Evolutionary conservation across 1,140 invertebrate genomes (phyloP), one percentile per base, ranked within the genome.

Genomic region (Drosophila tani): DNA sequence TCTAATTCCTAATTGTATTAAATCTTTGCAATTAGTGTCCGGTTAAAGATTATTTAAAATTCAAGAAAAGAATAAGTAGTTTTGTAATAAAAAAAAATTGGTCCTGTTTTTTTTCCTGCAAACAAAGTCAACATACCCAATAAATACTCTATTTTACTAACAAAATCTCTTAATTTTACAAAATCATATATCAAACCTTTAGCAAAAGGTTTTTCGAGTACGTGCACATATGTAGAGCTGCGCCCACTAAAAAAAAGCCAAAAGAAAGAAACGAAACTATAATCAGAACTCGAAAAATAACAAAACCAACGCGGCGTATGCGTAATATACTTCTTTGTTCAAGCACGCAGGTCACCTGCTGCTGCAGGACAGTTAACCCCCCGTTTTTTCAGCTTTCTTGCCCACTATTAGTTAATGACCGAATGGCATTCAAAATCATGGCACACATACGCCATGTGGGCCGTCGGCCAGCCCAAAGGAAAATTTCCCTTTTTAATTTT

Each of bases 391-490:
- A 19, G 0, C n/a, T 40, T 11, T 27, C 12, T 19, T 7, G 2
- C 12, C 19, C 19, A 63, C 45, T 59, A 68, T 67, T 68, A 81
- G 77, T 69, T 87, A 88, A 87, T 87, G 84, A 56, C 81, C 81
- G 70, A 74, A 88, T 77, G 85, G 77, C 79, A 68, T 73, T 81
- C 60, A 58, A 85, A 85, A 85, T 86, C 82, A 75, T 57, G 40
- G 45, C 66, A 53, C 67, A 80, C 81, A 86, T 87, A 87, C 83
- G 84, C 68, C 77, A 27, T 64, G 84, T 83, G 19, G 46, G 47
- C 66, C 81, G 46, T 29, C 5, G 74, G 77, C 84, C 81, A 75
- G 24, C 65, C 62, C 47, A 79, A 29, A 29, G 19, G 15, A 58
- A 71, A 68, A 43, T 66, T 60, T 60, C 64, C 24, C 46, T 85